These are phyloP conservation scores for Microctonus hyperodae DNA, from an alignment of 2,888 invertebrate species.

Conservation along the genomic window DNA sequence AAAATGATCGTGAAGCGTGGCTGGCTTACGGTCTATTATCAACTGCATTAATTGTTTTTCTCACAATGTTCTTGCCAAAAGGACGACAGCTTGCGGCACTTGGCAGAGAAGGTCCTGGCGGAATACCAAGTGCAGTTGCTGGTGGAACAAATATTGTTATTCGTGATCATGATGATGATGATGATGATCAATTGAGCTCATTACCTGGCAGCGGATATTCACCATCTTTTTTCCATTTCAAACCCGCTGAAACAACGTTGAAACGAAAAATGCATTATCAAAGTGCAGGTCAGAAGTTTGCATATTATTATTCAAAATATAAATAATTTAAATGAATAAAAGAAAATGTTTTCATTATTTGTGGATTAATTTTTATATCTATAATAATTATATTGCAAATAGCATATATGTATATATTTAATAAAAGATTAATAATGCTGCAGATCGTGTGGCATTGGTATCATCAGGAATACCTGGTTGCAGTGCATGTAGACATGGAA, in stretches of 20 bases:
- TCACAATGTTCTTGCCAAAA: conserved; percentile 94
- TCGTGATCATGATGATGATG: conserved; percentile 84
- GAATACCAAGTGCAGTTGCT: conserved; percentile 34
- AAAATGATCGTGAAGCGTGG: conserved; percentile 85
- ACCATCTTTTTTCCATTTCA: conserved; percentile 92
- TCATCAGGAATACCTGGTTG: conserved; percentile 61
- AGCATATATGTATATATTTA: too few species aligned
- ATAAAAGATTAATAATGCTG: neutral
- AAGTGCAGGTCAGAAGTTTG: conserved; percentile 57
- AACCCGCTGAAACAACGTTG: conserved; percentile 78
- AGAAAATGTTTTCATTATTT: neutral
- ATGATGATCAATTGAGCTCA: conserved; percentile 81
- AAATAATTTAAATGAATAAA: neutral
- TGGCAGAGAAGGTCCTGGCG: conserved; percentile 78
- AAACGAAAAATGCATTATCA: conserved; percentile 68
- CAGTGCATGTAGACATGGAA: conserved; percentile 56
- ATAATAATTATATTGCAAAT: too few species aligned
- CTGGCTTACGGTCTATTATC: conserved; percentile 88
- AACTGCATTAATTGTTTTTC: conserved; percentile 84
- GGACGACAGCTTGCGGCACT: conserved; percentile 90
- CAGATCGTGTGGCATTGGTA: conserved; percentile 73
- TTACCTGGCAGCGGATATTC: conserved; percentile 85
- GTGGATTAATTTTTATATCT: neutral
- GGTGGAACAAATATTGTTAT: conserved; percentile 59
- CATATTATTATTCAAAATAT: neutral